Percentiles rank a stretch among this genome's conserved stretches.
These are phyloP conservation scores for Odontophorus gujanensis DNA, from an alignment of 2,113 vertebrate species.

Conservation along the genomic window DNA sequence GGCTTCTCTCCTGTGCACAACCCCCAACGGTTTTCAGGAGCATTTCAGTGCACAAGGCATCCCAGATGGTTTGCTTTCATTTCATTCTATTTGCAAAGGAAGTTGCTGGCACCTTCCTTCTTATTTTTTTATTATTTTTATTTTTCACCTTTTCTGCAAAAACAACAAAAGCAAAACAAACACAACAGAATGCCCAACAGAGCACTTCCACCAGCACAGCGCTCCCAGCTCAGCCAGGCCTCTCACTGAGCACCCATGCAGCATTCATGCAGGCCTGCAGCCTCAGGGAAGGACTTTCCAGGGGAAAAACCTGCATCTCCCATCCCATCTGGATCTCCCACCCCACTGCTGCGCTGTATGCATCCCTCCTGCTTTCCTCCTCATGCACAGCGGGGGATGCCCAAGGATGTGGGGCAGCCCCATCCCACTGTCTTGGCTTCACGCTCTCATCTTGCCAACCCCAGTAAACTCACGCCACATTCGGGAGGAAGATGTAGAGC, in stretches of 20 bases:
- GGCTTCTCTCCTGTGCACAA: not conserved
- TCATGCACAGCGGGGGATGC: not conserved
- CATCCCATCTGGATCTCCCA: not conserved
- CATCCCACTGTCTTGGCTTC: not conserved
- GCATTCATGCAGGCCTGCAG: not conserved
- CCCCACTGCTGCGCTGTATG: not conserved
- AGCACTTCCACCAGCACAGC: not conserved
- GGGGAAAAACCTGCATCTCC: not conserved
- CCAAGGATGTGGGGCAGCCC: not conserved
- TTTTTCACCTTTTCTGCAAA: not conserved
- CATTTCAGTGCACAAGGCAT: not conserved
- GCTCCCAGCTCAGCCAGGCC: not conserved
- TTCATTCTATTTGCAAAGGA: not conserved
- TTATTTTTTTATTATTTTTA: not conserved
- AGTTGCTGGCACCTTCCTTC: too few relatives aligned
- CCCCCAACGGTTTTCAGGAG: not conserved
- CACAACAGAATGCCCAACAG: not conserved
- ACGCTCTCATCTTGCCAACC: not conserved
- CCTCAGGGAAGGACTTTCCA: not conserved
- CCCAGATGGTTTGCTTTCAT: not conserved
- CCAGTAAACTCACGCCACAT: not conserved
- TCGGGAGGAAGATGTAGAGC: constrained; percentile 72
- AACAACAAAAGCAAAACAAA: not conserved
- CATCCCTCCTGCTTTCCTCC: not conserved
- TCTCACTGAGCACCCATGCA: not conserved